Conservation (phyloP, 1,140 invertebrate genomes). For the Meloidogyne chitwoodi region DNA sequence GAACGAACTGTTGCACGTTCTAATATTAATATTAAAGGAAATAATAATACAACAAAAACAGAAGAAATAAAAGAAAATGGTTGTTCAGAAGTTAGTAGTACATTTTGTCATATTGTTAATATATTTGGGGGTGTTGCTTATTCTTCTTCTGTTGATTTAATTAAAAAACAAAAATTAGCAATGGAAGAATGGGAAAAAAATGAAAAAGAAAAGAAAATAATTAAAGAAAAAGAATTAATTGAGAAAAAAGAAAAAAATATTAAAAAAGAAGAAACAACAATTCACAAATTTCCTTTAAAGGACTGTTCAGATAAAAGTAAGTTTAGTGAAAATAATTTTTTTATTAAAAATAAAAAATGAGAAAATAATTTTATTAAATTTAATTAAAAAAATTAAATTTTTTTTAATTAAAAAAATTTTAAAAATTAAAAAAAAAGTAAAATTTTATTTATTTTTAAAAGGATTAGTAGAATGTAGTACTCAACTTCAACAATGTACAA, state of each 20-base stretch:
- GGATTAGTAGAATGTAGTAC: not conserved
- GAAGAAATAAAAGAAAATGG: not conserved
- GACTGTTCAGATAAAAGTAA: not conserved
- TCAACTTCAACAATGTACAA: not conserved
- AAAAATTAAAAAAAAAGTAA: not conserved
- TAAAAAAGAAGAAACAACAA: not conserved
- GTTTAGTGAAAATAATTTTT: not conserved
- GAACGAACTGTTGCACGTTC: conserved; percentile 15
- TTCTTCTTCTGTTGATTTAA: not conserved
- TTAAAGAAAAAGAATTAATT: not conserved
- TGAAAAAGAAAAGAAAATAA: not conserved
- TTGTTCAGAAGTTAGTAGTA: conserved; percentile 3
- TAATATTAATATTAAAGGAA: not conserved
- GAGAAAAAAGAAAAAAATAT: not conserved
- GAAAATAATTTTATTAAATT: not conserved
- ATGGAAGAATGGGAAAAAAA: not conserved
- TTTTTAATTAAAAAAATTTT: not conserved
- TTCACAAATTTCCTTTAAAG: not conserved
- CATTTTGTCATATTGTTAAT: conserved; percentile 27
- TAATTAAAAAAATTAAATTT: not conserved
- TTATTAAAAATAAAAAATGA: too few species aligned
- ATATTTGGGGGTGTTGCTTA: conserved; percentile 27
- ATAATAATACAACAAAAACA: not conserved
- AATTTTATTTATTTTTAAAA: too few species aligned
- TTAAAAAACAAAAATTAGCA: not conserved